These are phyloP conservation scores for Malurus elegans DNA, from an alignment of 2,113 vertebrate genomes.

Conservation along the genomic window DNA sequence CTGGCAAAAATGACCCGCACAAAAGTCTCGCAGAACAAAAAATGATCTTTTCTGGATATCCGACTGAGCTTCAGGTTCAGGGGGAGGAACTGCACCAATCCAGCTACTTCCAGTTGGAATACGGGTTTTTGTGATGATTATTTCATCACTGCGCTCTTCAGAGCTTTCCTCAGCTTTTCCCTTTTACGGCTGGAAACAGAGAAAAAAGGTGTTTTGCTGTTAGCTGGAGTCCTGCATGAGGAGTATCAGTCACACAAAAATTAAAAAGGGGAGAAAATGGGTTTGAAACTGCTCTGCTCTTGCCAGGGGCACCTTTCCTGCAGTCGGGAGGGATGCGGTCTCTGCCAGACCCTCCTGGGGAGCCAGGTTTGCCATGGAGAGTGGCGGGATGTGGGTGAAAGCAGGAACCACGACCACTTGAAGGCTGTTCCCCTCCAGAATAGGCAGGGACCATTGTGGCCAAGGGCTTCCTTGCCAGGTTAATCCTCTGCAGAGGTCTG, in stretches of 20 bases:
- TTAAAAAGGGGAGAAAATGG: background rate
- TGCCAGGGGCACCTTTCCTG: background rate
- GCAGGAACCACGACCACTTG: background rate
- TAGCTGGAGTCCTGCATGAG: background rate
- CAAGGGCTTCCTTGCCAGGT: background rate
- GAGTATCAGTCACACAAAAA: background rate
- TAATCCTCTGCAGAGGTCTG: background rate
- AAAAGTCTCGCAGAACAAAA: background rate
- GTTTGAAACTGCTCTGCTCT: background rate
- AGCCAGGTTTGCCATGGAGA: background rate
- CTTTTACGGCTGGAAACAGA: background rate
- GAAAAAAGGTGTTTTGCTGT: background rate
- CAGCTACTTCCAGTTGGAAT: background rate
- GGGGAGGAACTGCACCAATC: background rate
- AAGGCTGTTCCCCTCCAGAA: background rate
- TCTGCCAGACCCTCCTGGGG: background rate
- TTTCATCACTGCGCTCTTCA: background rate
- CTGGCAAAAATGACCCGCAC: conserved; percentile 46
- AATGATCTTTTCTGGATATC: background rate
- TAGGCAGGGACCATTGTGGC: background rate
- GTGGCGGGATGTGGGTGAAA: background rate
- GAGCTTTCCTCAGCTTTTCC: background rate
- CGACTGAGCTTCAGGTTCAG: background rate
- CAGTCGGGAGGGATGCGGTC: background rate
- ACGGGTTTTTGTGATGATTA: background rate